Evolutionary conservation across 2,113 vertebrate species (phyloP).

Genomic region (Strix uralensis): DNA sequence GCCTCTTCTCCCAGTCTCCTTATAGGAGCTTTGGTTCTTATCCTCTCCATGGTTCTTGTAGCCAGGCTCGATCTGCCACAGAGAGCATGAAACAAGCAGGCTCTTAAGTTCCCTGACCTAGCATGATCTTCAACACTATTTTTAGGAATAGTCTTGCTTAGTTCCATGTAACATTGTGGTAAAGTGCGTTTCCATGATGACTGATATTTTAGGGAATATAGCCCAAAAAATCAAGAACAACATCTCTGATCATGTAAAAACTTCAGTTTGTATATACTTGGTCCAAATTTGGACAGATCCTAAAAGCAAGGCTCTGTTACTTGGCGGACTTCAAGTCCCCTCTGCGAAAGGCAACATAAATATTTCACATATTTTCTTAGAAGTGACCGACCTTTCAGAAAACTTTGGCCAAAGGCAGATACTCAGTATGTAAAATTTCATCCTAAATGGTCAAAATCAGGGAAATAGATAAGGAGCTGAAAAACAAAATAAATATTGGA

Average conservation of each 20-base stretch:
- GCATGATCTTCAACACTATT: not conserved
- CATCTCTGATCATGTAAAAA: not conserved
- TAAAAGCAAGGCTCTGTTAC: not conserved
- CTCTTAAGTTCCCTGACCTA: not conserved
- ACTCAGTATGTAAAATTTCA: not conserved
- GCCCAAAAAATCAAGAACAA: not conserved
- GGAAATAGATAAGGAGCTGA: not conserved
- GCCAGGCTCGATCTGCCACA: not conserved
- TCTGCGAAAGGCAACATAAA: not conserved
- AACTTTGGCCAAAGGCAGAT: not conserved
- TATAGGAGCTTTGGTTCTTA: not conserved
- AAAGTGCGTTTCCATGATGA: not conserved
- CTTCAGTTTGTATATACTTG: not conserved
- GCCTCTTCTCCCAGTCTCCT: not conserved
- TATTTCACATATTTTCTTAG: not conserved
- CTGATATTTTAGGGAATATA: not conserved
- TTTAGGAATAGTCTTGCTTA: not conserved
- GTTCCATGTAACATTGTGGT: not conserved
- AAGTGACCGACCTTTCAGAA: not conserved
- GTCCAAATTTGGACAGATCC: not conserved
- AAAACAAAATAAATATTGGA: not conserved
- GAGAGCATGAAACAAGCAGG: not conserved
- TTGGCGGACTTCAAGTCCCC: not conserved
- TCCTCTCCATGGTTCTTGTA: not conserved
- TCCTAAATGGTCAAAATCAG: not conserved